phyloP scores from a whole-genome alignment of 1,140 invertebrate genomes.

The Conus betulinus region DNA sequence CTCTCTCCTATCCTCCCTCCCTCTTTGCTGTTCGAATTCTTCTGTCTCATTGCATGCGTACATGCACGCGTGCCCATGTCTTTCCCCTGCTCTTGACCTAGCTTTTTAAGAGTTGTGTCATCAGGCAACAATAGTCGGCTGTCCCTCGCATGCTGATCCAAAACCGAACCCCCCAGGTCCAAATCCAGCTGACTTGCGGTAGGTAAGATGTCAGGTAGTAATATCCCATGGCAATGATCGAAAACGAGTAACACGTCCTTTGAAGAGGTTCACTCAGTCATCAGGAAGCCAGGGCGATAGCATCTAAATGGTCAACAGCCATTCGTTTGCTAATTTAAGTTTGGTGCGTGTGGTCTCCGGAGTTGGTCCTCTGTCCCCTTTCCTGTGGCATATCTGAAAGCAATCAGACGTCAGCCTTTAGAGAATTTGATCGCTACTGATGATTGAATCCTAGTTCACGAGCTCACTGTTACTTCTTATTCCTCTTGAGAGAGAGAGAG shows the following conservation, averaged over 20 bases:
- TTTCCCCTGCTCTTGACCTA: no score
- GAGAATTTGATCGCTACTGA: not conserved
- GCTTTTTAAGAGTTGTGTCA: no score
- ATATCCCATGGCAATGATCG: not conserved
- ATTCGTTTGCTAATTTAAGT: not conserved
- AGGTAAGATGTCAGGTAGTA: not conserved
- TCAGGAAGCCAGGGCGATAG: not conserved
- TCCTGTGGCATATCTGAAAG: not conserved
- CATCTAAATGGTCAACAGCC: not conserved
- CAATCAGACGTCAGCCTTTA: not conserved
- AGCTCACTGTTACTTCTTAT: no score
- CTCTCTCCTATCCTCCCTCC: conserved; percentile 10
- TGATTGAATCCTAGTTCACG: no score
- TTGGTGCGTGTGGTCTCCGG: not conserved
- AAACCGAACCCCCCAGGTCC: no score
- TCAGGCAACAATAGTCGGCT: no score
- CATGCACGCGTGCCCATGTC: no score
- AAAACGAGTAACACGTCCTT: not conserved
- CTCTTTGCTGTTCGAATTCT: not conserved
- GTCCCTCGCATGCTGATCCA: no score
- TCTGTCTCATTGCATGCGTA: no score
- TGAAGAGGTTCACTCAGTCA: not conserved
- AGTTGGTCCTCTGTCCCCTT: not conserved
- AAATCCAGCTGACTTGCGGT: no score
- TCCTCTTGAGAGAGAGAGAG: no score